Evolutionary conservation across 2,888 invertebrate genomes (phyloP).

Genomic region (Perithous albicinctus): DNA sequence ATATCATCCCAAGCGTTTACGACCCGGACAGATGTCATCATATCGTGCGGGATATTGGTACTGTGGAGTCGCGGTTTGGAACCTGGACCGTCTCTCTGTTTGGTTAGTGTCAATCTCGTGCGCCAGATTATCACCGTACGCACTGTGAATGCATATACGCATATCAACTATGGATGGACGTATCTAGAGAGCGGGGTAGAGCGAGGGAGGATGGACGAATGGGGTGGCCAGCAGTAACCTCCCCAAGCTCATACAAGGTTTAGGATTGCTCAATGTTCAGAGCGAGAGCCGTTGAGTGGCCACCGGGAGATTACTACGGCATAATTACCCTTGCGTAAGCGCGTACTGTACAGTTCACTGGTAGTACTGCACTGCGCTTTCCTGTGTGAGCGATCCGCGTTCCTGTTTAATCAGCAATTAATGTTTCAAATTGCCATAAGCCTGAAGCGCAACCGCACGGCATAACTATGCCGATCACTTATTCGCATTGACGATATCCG

Average conservation of each 20-base stretch:
- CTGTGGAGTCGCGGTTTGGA: conserved; percentile 16
- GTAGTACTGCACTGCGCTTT: conserved; percentile 49
- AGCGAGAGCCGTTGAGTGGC: conserved; percentile 78
- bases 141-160: conserved; percentile 40
- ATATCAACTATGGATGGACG: conserved; percentile 77
- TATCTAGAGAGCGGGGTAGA: conserved; percentile 54
- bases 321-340: conserved; percentile 79
- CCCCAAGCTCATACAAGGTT: conserved; percentile 75
- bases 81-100: conserved; percentile 49
- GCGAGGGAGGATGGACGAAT: conserved; percentile 27
- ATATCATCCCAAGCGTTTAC: conserved; percentile 50
- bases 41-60: conserved; percentile 48
- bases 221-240: conserved; percentile 23
- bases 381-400: conserved; percentile 67
- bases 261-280: conserved; percentile 72
- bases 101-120: conserved; percentile 75
- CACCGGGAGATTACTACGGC: conserved; percentile 82
- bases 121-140: conserved; percentile 71
- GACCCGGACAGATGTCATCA: conserved; percentile 58
- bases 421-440: conserved; percentile 83
- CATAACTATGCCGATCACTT: conserved; percentile 43
- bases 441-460: conserved; percentile 59
- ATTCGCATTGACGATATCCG: conserved; percentile 80
- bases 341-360: conserved; percentile 46
- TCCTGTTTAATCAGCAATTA: conserved; percentile 84